Evolutionary conservation across 2,113 vertebrate species (phyloP).

Genomic region (Calonectris borealis): DNA sequence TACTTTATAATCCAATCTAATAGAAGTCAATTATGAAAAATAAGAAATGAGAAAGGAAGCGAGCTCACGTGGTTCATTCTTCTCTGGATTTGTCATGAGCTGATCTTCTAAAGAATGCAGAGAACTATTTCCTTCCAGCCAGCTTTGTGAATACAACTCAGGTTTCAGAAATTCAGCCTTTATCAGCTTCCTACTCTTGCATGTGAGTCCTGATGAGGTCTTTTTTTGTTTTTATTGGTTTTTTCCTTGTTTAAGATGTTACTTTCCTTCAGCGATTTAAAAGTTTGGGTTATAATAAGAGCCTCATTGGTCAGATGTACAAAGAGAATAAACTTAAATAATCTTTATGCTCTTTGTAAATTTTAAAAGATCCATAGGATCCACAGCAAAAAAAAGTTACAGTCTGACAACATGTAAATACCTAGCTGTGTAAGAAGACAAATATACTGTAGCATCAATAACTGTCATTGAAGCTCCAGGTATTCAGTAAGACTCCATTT

Average conservation of each 20-base stretch:
- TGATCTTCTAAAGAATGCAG: constrained; percentile 25
- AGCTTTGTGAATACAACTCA: background rate
- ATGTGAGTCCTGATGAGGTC: background rate
- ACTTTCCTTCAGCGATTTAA: background rate
- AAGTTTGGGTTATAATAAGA: background rate
- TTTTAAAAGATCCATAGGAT: background rate
- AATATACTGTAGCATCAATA: background rate
- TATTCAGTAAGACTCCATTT: background rate
- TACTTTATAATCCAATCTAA: constrained; percentile 54
- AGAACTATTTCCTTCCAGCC: background rate
- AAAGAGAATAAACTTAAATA: background rate
- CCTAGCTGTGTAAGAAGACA: background rate
- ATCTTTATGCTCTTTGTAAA: background rate
- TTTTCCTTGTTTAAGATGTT: background rate
- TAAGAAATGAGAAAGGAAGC: constrained; percentile 56
- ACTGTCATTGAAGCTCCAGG: background rate
- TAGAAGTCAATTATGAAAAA: constrained; percentile 53
- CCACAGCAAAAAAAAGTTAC: background rate
- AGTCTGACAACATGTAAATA: background rate
- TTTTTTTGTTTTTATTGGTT: background rate
- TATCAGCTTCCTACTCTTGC: background rate
- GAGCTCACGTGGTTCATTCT: constrained; percentile 30
- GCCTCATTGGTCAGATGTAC: background rate
- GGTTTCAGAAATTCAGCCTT: background rate
- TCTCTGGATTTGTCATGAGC: constrained; percentile 44